phyloP scores from a whole-genome alignment of 53 echinoderm and acorn worm species.

The Glandiceps talaboti region DNA sequence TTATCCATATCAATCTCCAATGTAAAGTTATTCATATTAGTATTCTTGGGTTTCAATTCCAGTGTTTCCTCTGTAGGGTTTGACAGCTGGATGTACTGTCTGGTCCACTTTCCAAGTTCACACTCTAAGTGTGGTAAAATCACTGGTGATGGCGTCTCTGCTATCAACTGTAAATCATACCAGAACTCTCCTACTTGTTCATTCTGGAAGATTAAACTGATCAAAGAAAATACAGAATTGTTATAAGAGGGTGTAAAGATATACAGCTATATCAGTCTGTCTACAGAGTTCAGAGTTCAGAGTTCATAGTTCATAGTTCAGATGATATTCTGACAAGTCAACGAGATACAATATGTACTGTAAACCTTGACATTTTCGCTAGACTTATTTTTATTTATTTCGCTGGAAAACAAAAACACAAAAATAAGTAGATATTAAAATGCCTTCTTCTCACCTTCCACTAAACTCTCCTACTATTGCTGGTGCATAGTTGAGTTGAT shows the following conservation, averaged over 20 bases:
- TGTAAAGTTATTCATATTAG: conserved; percentile 80
- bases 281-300: too few relatives aligned
- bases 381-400: too few relatives aligned
- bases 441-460: conserved; percentile 57
- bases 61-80: conserved; percentile 92
- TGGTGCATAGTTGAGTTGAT: conserved; percentile 81
- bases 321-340: too few relatives aligned
- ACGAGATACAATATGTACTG: too few relatives aligned
- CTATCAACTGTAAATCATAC: conserved; percentile 61
- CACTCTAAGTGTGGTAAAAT: conserved; percentile 85
- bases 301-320: too few relatives aligned
- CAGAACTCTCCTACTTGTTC: conserved; percentile 78
- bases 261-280: too few relatives aligned
- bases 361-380: too few relatives aligned
- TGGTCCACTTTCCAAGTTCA: conserved; percentile 88
- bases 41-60: conserved; percentile 55
- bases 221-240: background rate
- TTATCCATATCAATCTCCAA: conserved; percentile 60
- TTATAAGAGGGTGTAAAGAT: too few relatives aligned
- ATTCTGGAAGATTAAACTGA: conserved; percentile 92
- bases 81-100: conserved; percentile 75
- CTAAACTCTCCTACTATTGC: conserved; percentile 60
- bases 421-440: too few relatives aligned
- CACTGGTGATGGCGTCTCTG: conserved; percentile 76
- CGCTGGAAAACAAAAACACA: too few relatives aligned